Percentiles rank a stretch among this genome's conserved stretches.
Conservation (phyloP, 2,888 invertebrate species). For the Cheilosia vulpina region DNA sequence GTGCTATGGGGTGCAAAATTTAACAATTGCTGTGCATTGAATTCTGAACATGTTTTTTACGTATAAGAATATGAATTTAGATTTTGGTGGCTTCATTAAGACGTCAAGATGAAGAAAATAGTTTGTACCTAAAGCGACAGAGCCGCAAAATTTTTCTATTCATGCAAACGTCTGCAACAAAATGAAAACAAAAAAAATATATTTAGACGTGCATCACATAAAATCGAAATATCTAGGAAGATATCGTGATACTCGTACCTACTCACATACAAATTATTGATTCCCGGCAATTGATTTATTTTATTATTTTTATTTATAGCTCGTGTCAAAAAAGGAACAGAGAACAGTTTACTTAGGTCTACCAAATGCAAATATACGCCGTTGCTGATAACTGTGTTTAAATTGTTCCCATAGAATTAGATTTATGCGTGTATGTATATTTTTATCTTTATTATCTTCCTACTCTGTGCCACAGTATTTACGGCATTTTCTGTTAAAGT, state of each 20-base stretch:
- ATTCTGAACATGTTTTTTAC: no score
- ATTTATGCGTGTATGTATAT: not conserved
- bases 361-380: conserved; percentile 4
- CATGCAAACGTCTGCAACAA: no score
- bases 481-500: conserved; percentile 6
- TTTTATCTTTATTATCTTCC: conserved; percentile 47
- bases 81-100: no score
- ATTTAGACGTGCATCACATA: not conserved
- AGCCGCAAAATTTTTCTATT: no score
- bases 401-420: conserved; percentile 18
- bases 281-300: conserved; percentile 3
- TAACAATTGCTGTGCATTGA: no score
- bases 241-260: not conserved
- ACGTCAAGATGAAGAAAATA: no score
- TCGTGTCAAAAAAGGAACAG: conserved; percentile 1
- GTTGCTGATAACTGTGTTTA: conserved; percentile 16
- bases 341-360: conserved; percentile 9
- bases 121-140: no score
- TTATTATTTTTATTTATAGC: conserved; percentile 7
- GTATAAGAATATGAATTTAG: no score
- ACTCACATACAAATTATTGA: not conserved
- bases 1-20: no score
- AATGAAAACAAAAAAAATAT: no score
- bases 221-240: not conserved
- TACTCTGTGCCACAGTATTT: conserved; percentile 22